phyloP scores from a whole-genome alignment of 2,888 invertebrate species.

The Chromoteleia sp. region DNA sequence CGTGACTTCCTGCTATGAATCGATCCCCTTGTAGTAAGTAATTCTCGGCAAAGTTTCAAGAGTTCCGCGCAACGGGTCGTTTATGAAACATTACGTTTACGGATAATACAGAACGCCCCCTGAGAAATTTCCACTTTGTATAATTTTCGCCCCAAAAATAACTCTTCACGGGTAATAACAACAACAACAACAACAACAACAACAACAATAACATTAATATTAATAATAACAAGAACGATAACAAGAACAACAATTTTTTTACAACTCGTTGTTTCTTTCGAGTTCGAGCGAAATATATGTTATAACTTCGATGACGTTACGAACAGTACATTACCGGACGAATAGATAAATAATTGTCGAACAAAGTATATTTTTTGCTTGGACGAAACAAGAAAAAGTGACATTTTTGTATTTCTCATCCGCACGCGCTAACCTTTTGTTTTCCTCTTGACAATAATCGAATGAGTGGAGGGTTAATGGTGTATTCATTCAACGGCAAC shows the following conservation, averaged over 20 bases:
- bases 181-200: no score
- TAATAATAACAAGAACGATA: no score
- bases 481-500: conserved; percentile 49
- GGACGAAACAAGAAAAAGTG: no score
- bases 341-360: no score
- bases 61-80: conserved; percentile 64
- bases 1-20: conserved; percentile 68
- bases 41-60: conserved; percentile 68
- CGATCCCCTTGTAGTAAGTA: conserved; percentile 69
- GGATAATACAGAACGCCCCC: conserved; percentile 43
- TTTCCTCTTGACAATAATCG: conserved; percentile 32
- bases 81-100: conserved; percentile 67
- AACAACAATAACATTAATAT: no score
- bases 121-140: conserved; percentile 58
- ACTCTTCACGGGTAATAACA: not conserved
- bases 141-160: conserved; percentile 39
- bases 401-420: no score
- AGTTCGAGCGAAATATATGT: not conserved
- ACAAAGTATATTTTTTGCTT: no score
- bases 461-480: conserved; percentile 48
- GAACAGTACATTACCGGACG: no score
- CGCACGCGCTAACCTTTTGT: conserved; percentile 13
- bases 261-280: conserved; percentile 31
- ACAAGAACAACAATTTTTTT: conserved; percentile 28
- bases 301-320: not conserved